These are phyloP conservation scores for Actinernus sp. DNA, from an alignment of 92 coral and sea anemone genomes.

Conservation along the genomic window DNA sequence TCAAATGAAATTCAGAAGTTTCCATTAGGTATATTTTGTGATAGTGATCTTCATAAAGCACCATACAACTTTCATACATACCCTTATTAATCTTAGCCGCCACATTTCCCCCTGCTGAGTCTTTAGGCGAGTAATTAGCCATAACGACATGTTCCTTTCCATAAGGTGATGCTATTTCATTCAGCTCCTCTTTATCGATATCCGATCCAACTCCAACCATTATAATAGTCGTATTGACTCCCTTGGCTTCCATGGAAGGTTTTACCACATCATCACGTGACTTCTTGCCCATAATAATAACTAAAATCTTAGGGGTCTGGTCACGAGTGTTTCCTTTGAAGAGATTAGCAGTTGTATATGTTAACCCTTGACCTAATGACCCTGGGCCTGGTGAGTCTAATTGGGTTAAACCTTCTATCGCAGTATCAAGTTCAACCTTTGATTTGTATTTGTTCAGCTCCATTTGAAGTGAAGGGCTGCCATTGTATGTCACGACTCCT, in stretches of 20 bases:
- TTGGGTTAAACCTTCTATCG: constrained; percentile 45
- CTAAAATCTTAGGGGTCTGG: constrained; percentile 77
- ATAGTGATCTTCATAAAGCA: no score
- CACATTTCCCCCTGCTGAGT: constrained; percentile 65
- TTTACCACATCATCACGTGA: constrained; percentile 72
- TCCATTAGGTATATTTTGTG: no score
- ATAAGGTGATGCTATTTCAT: constrained; percentile 53
- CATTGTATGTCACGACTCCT: constrained; percentile 65
- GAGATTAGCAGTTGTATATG: constrained; percentile 45
- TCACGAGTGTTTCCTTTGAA: constrained; percentile 71
- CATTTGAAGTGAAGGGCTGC: constrained; percentile 33
- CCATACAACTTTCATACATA: no score
- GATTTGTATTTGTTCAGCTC: constrained; percentile 60
- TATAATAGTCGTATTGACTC: constrained; percentile 62
- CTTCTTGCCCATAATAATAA: constrained; percentile 71
- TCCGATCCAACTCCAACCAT: constrained; percentile 74
- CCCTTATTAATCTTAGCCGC: constrained; percentile 71
- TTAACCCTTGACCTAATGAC: constrained; percentile 64
- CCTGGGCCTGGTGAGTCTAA: constrained; percentile 54
- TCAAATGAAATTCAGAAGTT: no score
- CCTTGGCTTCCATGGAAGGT: constrained; percentile 69
- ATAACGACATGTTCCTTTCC: constrained; percentile 47
- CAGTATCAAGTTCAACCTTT: constrained; percentile 39
- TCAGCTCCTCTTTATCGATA: constrained; percentile 53
- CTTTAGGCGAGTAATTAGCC: constrained; percentile 51